phyloP scores from a whole-genome alignment of 2,113 vertebrate genomes.

The Lepidothrix coronata region DNA sequence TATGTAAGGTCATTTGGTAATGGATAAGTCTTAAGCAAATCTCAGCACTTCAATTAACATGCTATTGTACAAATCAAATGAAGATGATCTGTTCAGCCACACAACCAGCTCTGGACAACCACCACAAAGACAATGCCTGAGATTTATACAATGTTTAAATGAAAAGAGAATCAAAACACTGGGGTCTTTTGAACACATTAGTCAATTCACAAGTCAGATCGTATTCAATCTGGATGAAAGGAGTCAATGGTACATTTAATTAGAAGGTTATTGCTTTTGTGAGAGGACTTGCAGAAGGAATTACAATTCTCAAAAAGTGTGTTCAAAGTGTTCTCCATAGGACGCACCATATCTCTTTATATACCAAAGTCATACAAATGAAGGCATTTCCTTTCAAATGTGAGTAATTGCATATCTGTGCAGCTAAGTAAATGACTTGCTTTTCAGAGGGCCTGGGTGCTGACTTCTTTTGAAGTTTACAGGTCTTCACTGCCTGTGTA shows the following conservation, averaged over 20 bases:
- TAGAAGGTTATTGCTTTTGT: conserved; percentile 47
- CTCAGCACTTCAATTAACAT: conserved; percentile 33
- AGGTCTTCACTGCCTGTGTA: background rate
- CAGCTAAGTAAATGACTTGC: background rate
- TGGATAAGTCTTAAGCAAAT: conserved; percentile 18
- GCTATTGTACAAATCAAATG: conserved; percentile 51
- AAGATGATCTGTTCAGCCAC: conserved; percentile 23
- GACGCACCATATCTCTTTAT: background rate
- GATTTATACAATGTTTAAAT: background rate
- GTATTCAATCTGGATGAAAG: conserved; percentile 11
- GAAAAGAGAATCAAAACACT: conserved; percentile 17
- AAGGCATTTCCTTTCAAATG: background rate
- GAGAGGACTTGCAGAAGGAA: conserved; percentile 40
- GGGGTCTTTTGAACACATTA: conserved; percentile 4
- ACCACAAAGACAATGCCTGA: background rate
- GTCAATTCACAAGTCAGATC: background rate
- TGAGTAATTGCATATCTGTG: background rate
- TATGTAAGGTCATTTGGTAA: conserved; percentile 38
- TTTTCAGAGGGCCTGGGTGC: background rate
- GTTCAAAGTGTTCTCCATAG: background rate
- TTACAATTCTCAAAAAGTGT: background rate
- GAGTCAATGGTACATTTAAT: conserved; percentile 56
- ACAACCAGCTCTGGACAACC: background rate
- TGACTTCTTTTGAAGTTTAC: background rate
- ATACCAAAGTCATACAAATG: background rate